Evolutionary conservation across 2,113 vertebrate genomes (phyloP), one percentile per base, ranked within the genome.

Genomic region (Pluvianellus socialis): DNA sequence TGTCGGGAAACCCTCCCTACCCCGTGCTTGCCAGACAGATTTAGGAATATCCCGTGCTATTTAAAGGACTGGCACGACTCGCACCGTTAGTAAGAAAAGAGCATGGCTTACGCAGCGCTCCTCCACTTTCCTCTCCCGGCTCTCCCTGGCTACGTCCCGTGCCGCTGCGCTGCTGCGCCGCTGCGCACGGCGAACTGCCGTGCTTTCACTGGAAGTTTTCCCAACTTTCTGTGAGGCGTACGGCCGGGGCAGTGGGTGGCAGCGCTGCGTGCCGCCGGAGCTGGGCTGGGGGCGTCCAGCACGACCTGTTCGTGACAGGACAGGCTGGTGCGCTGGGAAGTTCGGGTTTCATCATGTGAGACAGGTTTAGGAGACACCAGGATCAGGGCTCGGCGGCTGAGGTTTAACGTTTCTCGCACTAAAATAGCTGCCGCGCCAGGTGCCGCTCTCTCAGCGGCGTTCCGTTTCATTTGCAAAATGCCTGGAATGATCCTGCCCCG

Each of bases 371-470:
- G 93, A 96, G 93, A 85, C 93, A 91, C 53, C 86, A 61, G 92
- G 98, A 94, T 95, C 88, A 84, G 93, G 92, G 87, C 73, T 77
- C 52, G 77, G 82, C 96, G 91, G 91, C 96, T 96, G 81, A 70
- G 94, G 97, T 95, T 97, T 98, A 98, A 96, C 98, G 92, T 98
- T 97, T 91, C 97, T 96, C 18, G 70, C 72, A 90, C 97, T 71
- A 95, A 98, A 99, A 99, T 98, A 99, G 97, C 95, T 85, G 95
- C 92, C 10, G 56, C 80, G 55, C 98, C 98, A 98, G 98, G 98
- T 98, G 98, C 98, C 98, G 86, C 96, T 90, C 96, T 94, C 98
- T 94, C 94, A 85, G 79, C 76, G 23, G 92, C 81, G 92, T 98
- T 98, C 49, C 16, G 45, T 98, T 99, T 98, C 98, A 96, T 77